Evolutionary conservation across 2,797 vertebrate genomes (phyloP).

Genomic region (Staurois parvus): DNA sequence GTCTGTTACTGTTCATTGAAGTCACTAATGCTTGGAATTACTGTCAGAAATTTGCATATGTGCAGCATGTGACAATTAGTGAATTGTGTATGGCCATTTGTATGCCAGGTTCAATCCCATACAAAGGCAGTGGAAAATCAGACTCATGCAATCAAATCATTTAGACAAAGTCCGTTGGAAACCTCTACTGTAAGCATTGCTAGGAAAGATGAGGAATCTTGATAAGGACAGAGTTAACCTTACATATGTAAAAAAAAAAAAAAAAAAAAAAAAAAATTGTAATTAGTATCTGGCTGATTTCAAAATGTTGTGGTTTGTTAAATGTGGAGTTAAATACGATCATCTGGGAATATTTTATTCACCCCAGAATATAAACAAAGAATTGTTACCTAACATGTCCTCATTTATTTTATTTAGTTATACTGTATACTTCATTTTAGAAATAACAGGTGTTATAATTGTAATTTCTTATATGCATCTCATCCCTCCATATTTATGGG

Average conservation of each 20-base stretch:
- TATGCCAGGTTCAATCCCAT: not conserved
- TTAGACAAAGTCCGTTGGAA: slow-evolving; percentile 1
- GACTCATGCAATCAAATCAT: not conserved
- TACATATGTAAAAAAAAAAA: not conserved
- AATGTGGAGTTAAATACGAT: not conserved
- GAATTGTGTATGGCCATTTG: not conserved
- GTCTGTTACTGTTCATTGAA: not conserved
- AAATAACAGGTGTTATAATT: no score
- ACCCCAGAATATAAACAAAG: no score
- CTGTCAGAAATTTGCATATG: slow-evolving; percentile 18
- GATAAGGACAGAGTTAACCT: not conserved
- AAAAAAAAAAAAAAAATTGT: not conserved
- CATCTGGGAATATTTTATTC: not conserved
- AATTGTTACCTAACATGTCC: no score
- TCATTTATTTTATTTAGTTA: no score
- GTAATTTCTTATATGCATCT: no score
- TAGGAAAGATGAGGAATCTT: not conserved
- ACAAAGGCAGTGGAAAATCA: slow-evolving; percentile 24
- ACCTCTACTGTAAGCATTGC: slow-evolving; percentile 27
- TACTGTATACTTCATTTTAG: no score
- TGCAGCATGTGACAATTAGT: not conserved
- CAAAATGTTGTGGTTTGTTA: not conserved
- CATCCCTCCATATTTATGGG: no score
- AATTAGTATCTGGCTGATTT: slow-evolving; percentile 12
- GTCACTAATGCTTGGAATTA: slow-evolving; percentile 24